Evolutionary conservation across 2,797 vertebrate species (phyloP), one percentile per base, ranked within the genome.

Genomic region (Malurus splendens): DNA sequence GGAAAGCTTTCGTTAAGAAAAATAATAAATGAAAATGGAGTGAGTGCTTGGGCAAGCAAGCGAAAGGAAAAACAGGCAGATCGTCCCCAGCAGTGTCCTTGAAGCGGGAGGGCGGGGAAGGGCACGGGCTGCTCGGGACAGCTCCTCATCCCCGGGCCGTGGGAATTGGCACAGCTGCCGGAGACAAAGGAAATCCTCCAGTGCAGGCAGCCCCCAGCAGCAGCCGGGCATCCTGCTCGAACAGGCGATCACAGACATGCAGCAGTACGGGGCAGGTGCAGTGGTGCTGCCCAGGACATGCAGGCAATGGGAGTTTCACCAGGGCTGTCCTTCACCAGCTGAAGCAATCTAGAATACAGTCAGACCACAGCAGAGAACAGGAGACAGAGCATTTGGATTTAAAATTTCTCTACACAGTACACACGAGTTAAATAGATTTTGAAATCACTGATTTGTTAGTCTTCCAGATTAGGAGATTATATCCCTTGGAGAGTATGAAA

Each of bases 391-490:
- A 62, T 73, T 45, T 20, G 28, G 20, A 76, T 73, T 56, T 87
- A 18, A 68, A 61, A 32, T 48, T 65, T 52, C 76, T n/a, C 2
- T 25, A 60, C 18, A 33, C 9, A 81, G 27, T 55, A 30, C 42
- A 30, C 23, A 32, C 17, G 39, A 65, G 9, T 25, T 48, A 83
- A 81, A 79, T 0, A 74, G 52, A 42, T 39, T 74, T 65, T 76
- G 42, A 72, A 88, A 82, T 61, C 12, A 76, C 24, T 3, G 6
- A 45, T 57, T 54, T 87, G 41, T 72, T 82, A 87, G 75, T 76
- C 76, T 82, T 88, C 72, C 82, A 93, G 54, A 90, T 88, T 32
- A 61, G 87, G 80, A 84, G 83, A 90, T 86, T 67, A 39, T 48
- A 68, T 47, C 36, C 38, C 41, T 4, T 50, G 68, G 66, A 87